Evolutionary conservation across 2,888 invertebrate species (phyloP).

Genomic region (Graphium colonna): DNA sequence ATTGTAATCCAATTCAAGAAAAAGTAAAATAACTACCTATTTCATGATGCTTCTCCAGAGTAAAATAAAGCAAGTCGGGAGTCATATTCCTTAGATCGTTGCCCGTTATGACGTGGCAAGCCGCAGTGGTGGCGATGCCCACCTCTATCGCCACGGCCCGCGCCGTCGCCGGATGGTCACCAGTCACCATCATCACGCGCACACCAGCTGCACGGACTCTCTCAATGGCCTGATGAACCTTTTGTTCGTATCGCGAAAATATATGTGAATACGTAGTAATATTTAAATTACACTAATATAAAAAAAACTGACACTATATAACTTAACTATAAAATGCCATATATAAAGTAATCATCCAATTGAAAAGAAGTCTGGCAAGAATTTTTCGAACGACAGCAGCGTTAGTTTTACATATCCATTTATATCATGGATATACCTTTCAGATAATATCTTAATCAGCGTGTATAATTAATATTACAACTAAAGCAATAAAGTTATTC

Average conservation of each 20-base stretch:
- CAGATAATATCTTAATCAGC: too few species aligned
- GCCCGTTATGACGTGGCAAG: conserved; percentile 79
- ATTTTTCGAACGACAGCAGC: too few species aligned
- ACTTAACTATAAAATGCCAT: too few species aligned
- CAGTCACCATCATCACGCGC: conserved; percentile 89
- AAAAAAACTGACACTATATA: too few species aligned
- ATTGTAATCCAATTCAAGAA: too few species aligned
- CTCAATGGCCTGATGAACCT: conserved; percentile 77
- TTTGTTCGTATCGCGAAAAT: too few species aligned
- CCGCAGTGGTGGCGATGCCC: conserved; percentile 82
- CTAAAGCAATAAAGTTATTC: too few species aligned
- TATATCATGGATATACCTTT: too few species aligned
- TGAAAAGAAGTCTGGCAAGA: too few species aligned
- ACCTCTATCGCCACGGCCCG: conserved; percentile 87
- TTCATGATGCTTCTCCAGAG: conserved; percentile 63
- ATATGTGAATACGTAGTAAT: neutral
- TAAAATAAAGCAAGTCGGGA: conserved; percentile 73
- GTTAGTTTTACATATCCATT: too few species aligned
- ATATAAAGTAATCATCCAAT: too few species aligned
- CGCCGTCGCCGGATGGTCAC: conserved; percentile 91
- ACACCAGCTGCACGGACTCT: conserved; percentile 88
- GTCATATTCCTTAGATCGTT: conserved; percentile 79
- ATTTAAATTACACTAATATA: neutral
- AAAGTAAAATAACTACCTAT: conserved; percentile 44
- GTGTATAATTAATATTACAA: too few species aligned